Evolutionary conservation across 2,797 vertebrate species (phyloP).

Genomic region (Chrysocyon brachyurus): DNA sequence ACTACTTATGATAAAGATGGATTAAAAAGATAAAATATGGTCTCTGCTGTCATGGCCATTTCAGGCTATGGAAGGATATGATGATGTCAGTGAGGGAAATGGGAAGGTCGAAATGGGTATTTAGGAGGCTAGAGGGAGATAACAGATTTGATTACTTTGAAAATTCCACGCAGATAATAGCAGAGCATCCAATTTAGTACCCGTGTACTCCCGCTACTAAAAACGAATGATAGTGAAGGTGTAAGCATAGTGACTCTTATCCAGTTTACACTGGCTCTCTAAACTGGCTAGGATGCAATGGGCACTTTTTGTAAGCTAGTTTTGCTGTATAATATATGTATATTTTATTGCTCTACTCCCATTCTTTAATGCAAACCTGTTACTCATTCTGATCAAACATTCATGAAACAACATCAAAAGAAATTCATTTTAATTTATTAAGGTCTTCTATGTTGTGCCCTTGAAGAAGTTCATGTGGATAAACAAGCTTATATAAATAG

Average conservation of each 20-base stretch:
- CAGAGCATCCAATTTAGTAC: not conserved
- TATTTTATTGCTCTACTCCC: conserved; percentile 81
- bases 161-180: not conserved
- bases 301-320: conserved; percentile 45
- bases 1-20: not conserved
- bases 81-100: not conserved
- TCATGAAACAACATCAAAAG: conserved; percentile 86
- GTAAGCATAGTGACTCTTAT: not conserved
- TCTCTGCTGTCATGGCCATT: not conserved
- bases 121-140: not conserved
- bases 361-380: conserved; percentile 78
- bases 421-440: conserved; percentile 87
- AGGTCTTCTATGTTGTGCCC: conserved; percentile 79
- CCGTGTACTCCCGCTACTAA: not conserved
- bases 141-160: not conserved
- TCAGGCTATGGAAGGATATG: not conserved
- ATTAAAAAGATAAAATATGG: not conserved
- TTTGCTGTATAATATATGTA: conserved; percentile 58
- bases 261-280: not conserved
- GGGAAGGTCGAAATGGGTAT: not conserved
- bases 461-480: conserved; percentile 86
- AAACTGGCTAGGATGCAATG: not conserved
- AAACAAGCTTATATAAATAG: conserved; percentile 86
- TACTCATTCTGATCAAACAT: conserved; percentile 86
- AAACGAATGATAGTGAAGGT: not conserved